A percentile compares a stretch with the other conserved stretches of the same genome.
phyloP scores from a whole-genome alignment of 2,888 invertebrate species.

The Scrobipalpa atriplicella region DNA sequence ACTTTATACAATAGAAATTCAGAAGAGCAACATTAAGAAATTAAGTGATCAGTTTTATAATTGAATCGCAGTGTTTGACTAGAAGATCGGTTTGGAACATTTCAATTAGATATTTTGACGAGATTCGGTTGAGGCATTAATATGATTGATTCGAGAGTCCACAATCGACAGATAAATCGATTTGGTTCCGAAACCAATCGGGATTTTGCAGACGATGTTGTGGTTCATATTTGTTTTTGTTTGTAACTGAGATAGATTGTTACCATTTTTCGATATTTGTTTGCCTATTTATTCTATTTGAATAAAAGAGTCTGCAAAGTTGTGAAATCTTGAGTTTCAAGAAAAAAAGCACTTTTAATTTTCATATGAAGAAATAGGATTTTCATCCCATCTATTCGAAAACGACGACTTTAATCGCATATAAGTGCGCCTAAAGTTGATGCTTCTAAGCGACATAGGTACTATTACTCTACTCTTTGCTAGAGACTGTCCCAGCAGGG shows the following conservation, averaged over 20 bases:
- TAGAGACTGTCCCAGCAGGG: too few species aligned
- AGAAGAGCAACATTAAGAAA: slow-evolving; percentile 36
- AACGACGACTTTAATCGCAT: too few species aligned
- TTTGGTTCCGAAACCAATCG: slow-evolving; percentile 28
- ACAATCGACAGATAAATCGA: slow-evolving; percentile 29
- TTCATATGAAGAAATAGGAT: too few species aligned
- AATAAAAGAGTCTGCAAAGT: too few species aligned
- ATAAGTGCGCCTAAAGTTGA: too few species aligned
- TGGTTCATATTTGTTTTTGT: neutral
- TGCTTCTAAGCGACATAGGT: too few species aligned
- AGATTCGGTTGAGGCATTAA: slow-evolving; percentile 30
- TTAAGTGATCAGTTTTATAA: slow-evolving; percentile 35
- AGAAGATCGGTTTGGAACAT: slow-evolving; percentile 26
- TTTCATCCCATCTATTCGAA: too few species aligned
- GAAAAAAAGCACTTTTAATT: too few species aligned
- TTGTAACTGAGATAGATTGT: neutral
- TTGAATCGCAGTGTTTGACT: slow-evolving; percentile 35
- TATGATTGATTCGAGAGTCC: slow-evolving; percentile 33
- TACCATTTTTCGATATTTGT: neutral
- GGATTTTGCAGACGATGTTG: slow-evolving; percentile 19
- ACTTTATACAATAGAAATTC: neutral
- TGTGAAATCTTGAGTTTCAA: too few species aligned
- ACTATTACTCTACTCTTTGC: too few species aligned
- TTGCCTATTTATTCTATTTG: too few species aligned
- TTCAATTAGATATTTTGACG: slow-evolving; percentile 33